Evolutionary conservation across 1,140 invertebrate genomes (phyloP).

Genomic region (Drosophila sucinea): DNA sequence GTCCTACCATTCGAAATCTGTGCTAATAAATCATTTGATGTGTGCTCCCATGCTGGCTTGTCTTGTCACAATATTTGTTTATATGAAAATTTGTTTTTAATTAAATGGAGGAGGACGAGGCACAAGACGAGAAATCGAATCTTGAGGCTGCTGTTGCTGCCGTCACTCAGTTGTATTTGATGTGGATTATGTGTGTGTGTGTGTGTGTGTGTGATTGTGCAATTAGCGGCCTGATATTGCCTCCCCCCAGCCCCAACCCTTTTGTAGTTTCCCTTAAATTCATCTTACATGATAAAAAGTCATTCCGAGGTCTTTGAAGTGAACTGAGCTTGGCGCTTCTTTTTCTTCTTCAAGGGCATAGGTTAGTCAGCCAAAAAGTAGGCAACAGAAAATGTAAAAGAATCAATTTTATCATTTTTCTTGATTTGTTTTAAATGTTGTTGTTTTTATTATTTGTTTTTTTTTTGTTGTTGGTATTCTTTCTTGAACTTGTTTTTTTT

Average conservation of each 20-base stretch:
- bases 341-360: background rate
- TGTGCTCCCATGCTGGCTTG: conserved; percentile 43
- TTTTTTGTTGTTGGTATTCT: conserved; percentile 25
- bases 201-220: conserved; percentile 50
- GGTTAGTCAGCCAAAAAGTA: conserved; percentile 6
- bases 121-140: conserved; percentile 52
- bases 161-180: conserved; percentile 49
- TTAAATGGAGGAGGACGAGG: conserved; percentile 57
- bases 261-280: background rate
- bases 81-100: conserved; percentile 71
- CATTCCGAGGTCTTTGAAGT: conserved; percentile 55
- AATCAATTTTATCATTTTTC: background rate
- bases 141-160: conserved; percentile 45
- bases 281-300: conserved; percentile 63
- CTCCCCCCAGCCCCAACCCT: background rate
- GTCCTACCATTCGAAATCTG: conserved; percentile 47
- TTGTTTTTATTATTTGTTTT: conserved; percentile 40
- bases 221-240: conserved; percentile 57
- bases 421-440: conserved; percentile 30
- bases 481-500: conserved; percentile 44
- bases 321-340: background rate
- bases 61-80: conserved; percentile 73
- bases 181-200: conserved; percentile 33
- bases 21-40: conserved; percentile 79
- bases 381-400: background rate